Evolutionary conservation across 2,113 vertebrate genomes (phyloP).

Genomic region (Oryzias woworae): DNA sequence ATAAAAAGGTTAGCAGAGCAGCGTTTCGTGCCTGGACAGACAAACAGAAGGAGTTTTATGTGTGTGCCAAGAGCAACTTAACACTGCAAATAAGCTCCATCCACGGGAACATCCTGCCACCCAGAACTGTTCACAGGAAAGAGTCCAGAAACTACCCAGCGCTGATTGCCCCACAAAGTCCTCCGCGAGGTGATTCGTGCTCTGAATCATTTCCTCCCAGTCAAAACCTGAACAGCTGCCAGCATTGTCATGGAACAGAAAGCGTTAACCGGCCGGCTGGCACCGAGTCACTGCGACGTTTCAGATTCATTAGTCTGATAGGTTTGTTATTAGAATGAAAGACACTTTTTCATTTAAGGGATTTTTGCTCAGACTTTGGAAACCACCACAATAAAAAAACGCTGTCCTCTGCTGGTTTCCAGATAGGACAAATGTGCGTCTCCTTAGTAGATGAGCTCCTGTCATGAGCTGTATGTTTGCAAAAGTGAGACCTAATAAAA

Average conservation of each 20-base stretch:
- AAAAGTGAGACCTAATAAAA: slow-evolving; percentile 58
- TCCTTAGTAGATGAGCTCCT: no score
- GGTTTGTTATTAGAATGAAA: no score
- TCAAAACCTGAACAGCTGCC: slow-evolving; percentile 55
- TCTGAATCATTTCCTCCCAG: slow-evolving; percentile 33
- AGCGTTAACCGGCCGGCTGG: slow-evolving; percentile 46
- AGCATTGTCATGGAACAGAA: slow-evolving; percentile 61
- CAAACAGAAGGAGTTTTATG: slow-evolving; percentile 72
- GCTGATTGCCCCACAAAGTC: slow-evolving; percentile 26
- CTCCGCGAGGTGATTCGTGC: slow-evolving; percentile 40
- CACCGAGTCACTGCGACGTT: slow-evolving; percentile 28
- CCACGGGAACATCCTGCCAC: slow-evolving; percentile 63
- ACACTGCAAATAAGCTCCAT: slow-evolving; percentile 68
- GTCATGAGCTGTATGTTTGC: slow-evolving; percentile 6
- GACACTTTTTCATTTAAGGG: no score
- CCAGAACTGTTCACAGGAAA: slow-evolving; percentile 41
- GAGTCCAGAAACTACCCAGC: slow-evolving; percentile 36
- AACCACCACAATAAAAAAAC: no score
- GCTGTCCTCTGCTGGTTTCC: no score
- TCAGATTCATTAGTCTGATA: slow-evolving; percentile 51
- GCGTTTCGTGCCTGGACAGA: slow-evolving; percentile 72
- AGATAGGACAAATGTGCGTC: no score
- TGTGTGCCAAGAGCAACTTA: slow-evolving; percentile 73
- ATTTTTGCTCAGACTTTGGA: no score
- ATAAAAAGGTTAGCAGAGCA: slow-evolving; percentile 67